Conservation (phyloP, 2,888 invertebrate genomes). For the Eilema griseolum region DNA sequence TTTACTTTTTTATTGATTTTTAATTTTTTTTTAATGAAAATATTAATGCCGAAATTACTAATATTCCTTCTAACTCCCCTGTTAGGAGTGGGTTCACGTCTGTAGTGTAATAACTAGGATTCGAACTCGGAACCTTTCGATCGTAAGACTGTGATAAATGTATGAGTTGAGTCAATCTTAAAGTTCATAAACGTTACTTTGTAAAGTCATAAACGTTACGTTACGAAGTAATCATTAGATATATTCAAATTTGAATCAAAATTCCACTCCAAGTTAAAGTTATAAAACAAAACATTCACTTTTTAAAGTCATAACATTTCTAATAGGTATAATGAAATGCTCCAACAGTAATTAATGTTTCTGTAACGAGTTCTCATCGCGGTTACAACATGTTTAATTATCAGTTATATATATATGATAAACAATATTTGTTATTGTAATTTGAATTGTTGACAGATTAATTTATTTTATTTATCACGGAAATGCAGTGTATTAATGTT, state of each 20-base stretch:
- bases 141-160: too few relatives aligned
- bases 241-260: not conserved
- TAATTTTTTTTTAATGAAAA: too few relatives aligned
- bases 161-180: too few relatives aligned
- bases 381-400: constrained; percentile 59
- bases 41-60: too few relatives aligned
- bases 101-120: too few relatives aligned
- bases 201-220: not conserved
- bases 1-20: too few relatives aligned
- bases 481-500: constrained; percentile 4
- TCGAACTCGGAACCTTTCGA: too few relatives aligned
- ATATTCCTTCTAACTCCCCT: too few relatives aligned
- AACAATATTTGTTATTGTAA: constrained; percentile 52
- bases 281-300: constrained; percentile 27
- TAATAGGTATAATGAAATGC: constrained; percentile 44
- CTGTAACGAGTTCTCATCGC: constrained; percentile 53
- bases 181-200: not conserved
- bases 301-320: constrained; percentile 32
- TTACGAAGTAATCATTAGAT: not conserved
- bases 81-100: too few relatives aligned
- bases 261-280: constrained; percentile 1
- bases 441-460: constrained; percentile 34
- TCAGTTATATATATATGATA: constrained; percentile 58
- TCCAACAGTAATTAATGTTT: constrained; percentile 45
- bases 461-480: constrained; percentile 26